phyloP scores from a whole-genome alignment of 2,797 vertebrate genomes.

The Lates japonicus region DNA sequence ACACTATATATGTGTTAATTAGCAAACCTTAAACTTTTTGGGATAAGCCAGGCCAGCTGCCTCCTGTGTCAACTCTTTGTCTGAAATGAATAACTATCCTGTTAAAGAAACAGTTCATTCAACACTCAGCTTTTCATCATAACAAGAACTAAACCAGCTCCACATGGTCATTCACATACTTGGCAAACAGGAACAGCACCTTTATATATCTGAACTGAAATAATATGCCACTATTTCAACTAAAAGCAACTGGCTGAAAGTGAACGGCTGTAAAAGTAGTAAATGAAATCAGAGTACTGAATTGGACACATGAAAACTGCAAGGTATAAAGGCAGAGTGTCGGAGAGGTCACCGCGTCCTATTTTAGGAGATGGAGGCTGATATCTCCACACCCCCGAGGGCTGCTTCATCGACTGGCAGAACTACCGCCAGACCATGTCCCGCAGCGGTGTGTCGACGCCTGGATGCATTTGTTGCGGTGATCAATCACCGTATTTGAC shows the following conservation, averaged over 20 bases:
- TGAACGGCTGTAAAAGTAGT: slow-evolving; percentile 37
- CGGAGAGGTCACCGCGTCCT: slow-evolving; percentile 60
- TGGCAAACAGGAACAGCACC: slow-evolving; percentile 23
- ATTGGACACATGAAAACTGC: slow-evolving; percentile 48
- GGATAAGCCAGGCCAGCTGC: no score
- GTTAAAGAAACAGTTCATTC: background rate
- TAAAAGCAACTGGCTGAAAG: slow-evolving; percentile 30
- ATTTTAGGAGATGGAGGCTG: slow-evolving; percentile 57
- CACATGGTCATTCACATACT: slow-evolving; percentile 8
- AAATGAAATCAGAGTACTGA: slow-evolving; percentile 57
- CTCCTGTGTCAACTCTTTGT: background rate
- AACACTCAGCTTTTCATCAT: slow-evolving; percentile 3
- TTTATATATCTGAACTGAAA: slow-evolving; percentile 15
- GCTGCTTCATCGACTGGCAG: slow-evolving; percentile 41
- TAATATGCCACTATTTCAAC: slow-evolving; percentile 15
- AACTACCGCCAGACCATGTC: slow-evolving; percentile 32
- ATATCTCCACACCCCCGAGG: slow-evolving; percentile 54
- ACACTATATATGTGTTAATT: no score
- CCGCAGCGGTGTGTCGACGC: background rate
- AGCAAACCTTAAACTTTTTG: no score
- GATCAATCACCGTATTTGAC: slow-evolving; percentile 37
- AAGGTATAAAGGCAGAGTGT: slow-evolving; percentile 29
- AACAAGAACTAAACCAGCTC: background rate
- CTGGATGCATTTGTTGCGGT: slow-evolving; percentile 24
- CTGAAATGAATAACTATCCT: background rate